phyloP scores from a whole-genome alignment of 2,113 vertebrate species.

The Myxocyprinus asiaticus region DNA sequence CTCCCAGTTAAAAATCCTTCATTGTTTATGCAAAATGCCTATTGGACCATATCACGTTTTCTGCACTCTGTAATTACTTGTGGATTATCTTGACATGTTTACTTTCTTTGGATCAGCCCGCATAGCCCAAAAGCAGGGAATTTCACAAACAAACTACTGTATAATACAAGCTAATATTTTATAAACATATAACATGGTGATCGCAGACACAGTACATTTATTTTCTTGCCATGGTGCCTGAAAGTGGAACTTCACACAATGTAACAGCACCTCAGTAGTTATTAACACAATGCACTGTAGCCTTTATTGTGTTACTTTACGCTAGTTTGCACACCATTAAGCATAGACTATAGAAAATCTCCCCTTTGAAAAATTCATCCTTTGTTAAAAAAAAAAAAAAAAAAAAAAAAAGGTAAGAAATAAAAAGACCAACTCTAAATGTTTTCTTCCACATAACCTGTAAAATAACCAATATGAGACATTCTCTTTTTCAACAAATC shows the following conservation, averaged over 20 bases:
- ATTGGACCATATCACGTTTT: constrained; percentile 47
- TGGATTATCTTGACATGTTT: constrained; percentile 45
- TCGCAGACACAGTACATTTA: not conserved
- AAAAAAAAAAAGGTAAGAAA: not conserved
- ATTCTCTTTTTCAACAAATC: not conserved
- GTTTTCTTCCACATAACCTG: not conserved
- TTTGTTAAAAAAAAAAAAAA: not conserved
- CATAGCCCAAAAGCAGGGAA: constrained; percentile 1
- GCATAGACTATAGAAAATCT: not conserved
- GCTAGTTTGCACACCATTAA: constrained; percentile 29
- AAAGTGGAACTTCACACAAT: not conserved
- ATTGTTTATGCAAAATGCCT: constrained; percentile 63
- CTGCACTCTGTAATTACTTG: constrained; percentile 45
- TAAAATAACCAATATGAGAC: not conserved
- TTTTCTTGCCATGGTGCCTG: not conserved
- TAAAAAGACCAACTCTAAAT: not conserved
- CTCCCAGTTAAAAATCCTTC: constrained; percentile 50
- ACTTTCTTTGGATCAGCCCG: constrained; percentile 12
- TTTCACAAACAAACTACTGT: not conserved
- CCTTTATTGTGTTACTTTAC: constrained; percentile 4
- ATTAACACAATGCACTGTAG: constrained; percentile 3
- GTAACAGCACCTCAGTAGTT: not conserved
- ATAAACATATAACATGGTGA: not conserved
- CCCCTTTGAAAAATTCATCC: not conserved
- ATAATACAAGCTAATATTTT: not conserved